Conservation (phyloP, 2,888 invertebrate species). For the Eumerus sabulonum region DNA sequence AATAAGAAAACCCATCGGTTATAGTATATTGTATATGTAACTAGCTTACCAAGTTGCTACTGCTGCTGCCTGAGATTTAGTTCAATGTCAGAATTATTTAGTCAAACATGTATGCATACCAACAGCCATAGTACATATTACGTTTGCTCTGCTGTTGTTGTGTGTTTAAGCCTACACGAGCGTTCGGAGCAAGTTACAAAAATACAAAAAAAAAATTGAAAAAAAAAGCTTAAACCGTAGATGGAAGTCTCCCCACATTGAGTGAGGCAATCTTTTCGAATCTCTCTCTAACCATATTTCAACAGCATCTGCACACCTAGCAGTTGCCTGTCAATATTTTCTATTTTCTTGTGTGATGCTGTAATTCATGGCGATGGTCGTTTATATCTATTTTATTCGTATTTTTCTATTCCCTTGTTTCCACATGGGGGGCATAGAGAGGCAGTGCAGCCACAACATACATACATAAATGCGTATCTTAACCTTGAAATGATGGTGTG, state of each 20-base stretch:
- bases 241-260: constrained; percentile 50
- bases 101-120: constrained; percentile 29
- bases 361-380: constrained; percentile 42
- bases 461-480: constrained; percentile 29
- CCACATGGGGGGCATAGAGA: neutral
- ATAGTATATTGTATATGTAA: constrained; percentile 1
- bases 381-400: no score
- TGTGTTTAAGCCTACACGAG: constrained; percentile 53
- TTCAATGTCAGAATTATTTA: constrained; percentile 65
- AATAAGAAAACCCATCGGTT: constrained; percentile 49
- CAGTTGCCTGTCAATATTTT: constrained; percentile 13
- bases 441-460: neutral
- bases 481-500: constrained; percentile 46
- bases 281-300: constrained; percentile 42
- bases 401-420: no score
- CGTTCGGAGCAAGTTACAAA: constrained; percentile 35
- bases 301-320: constrained; percentile 45
- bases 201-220: no score
- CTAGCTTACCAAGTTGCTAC: constrained; percentile 9
- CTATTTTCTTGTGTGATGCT: constrained; percentile 36
- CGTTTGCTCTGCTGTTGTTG: no score
- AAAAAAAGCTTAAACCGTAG: constrained; percentile 57
- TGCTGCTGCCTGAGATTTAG: no score
- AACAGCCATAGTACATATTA: constrained; percentile 21
- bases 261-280: constrained; percentile 58